Conservation (phyloP, 2,113 vertebrate genomes). For the Chinchilla lanigera region DNA sequence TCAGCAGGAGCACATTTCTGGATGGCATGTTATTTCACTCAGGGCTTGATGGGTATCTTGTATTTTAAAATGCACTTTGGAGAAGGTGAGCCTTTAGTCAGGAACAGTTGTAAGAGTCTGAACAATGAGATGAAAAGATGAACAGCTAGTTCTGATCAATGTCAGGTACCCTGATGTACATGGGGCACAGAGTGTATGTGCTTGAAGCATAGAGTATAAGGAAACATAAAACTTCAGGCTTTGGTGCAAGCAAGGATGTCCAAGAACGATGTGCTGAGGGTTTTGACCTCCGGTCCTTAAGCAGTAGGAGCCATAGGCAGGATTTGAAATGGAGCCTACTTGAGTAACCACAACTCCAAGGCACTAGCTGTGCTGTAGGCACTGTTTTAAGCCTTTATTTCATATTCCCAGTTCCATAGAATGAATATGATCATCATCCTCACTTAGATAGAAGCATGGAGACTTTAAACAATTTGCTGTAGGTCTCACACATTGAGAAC, state of each 20-base stretch:
- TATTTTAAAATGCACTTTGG: background rate
- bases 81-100: background rate
- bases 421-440: background rate
- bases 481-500: background rate
- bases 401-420: background rate
- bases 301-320: background rate
- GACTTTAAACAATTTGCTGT: background rate
- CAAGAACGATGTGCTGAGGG: background rate
- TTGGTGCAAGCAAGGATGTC: background rate
- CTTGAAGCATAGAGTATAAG: background rate
- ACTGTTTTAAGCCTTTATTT: background rate
- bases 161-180: background rate
- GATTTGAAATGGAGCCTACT: background rate
- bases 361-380: background rate
- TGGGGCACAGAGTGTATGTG: accelerated
- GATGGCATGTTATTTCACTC: background rate
- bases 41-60: background rate
- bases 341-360: background rate
- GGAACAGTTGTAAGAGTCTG: background rate
- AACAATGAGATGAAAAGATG: background rate
- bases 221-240: background rate
- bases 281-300: background rate
- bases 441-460: background rate
- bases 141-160: background rate
- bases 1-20: background rate